Evolutionary conservation across 1,140 invertebrate genomes (phyloP).

Genomic region (Brachionus rubens): DNA sequence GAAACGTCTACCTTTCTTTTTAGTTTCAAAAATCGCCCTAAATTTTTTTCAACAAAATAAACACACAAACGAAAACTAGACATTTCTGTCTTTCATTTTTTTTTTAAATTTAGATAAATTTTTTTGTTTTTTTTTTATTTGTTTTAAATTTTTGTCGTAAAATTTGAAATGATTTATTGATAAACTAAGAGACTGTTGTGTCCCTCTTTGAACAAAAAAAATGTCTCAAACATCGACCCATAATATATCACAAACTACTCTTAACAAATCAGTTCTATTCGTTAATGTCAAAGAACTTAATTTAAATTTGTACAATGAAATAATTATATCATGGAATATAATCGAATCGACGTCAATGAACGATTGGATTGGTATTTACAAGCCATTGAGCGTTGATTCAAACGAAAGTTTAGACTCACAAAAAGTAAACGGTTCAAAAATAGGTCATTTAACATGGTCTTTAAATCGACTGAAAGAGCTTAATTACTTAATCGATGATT

Average conservation of each 20-base stretch:
- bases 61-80: no score
- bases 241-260: not conserved
- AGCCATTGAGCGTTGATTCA: not conserved
- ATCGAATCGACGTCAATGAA: not conserved
- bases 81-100: no score
- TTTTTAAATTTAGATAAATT: no score
- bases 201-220: not conserved
- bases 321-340: conserved; percentile 46
- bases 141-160: no score
- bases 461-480: conserved; percentile 2
- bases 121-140: no score
- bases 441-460: conserved; percentile 36
- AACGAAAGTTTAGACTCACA: conserved; percentile 6
- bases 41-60: no score
- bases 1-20: no score
- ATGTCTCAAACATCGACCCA: not conserved
- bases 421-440: conserved; percentile 34
- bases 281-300: conserved; percentile 45
- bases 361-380: conserved; percentile 37
- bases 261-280: conserved; percentile 22
- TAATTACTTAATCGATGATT: not conserved
- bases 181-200: no score
- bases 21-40: no score
- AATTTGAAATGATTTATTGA: no score
- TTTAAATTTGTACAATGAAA: conserved; percentile 33